Conservation (phyloP, 2,113 vertebrate species). For the Brachirus orientalis region DNA sequence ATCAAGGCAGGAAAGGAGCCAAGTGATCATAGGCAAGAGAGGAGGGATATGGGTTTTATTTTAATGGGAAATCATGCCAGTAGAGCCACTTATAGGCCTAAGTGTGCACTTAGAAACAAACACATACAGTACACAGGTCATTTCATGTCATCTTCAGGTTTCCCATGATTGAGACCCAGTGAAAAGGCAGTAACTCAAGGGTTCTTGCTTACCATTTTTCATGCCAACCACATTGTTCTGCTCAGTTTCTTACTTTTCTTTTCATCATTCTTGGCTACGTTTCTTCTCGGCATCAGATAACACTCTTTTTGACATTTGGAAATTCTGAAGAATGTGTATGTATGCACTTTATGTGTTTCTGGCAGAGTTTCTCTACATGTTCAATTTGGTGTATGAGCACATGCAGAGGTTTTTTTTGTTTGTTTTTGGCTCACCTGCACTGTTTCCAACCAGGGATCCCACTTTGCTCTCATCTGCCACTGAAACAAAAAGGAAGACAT, state of each 20-base stretch:
- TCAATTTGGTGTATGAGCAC: too few species aligned
- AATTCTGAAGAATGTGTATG: background rate
- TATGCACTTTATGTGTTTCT: background rate
- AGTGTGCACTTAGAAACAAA: constrained; percentile 1
- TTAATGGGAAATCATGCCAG: background rate
- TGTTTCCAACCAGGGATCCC: constrained; percentile 32
- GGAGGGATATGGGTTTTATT: background rate
- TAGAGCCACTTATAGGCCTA: background rate
- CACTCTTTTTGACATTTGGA: background rate
- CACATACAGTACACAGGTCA: background rate
- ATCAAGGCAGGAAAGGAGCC: constrained; percentile 2
- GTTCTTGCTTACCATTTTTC: too few species aligned
- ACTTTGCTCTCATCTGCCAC: constrained; percentile 73
- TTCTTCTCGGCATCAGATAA: background rate
- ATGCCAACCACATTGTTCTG: background rate
- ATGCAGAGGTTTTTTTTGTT: background rate
- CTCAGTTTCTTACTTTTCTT: background rate
- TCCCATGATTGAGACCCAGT: too few species aligned
- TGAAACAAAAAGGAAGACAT: constrained; percentile 50
- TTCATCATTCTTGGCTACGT: background rate
- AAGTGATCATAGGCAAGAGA: background rate
- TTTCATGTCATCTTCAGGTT: too few species aligned
- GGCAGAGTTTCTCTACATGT: background rate
- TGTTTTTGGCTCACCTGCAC: constrained; percentile 53
- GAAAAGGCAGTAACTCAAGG: too few species aligned